Percentiles rank a stretch among this genome's conserved stretches.
Evolutionary conservation across 2,888 invertebrate genomes (phyloP).

Genomic region (Caradrina kadenii): DNA sequence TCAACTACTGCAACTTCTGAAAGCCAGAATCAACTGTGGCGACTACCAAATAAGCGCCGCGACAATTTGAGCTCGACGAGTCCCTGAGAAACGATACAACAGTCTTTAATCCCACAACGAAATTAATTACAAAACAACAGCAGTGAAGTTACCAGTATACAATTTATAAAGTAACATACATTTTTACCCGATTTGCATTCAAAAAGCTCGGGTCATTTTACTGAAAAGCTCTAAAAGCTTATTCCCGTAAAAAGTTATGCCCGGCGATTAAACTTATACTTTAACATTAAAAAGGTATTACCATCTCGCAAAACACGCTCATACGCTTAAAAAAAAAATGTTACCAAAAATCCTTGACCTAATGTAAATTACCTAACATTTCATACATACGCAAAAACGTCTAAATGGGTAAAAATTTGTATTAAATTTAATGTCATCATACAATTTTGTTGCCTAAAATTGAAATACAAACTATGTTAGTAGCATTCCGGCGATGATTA

Average conservation of each 20-base stretch:
- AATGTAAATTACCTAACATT: conserved; percentile 21
- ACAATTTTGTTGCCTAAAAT: conserved; percentile 81
- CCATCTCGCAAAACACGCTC: not conserved
- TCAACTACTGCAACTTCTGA: no score
- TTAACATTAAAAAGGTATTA: conserved; percentile 19
- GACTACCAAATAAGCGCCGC: no score
- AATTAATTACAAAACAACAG: no score
- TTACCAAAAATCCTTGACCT: not conserved
- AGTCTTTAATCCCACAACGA: no score
- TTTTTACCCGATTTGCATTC: not conserved
- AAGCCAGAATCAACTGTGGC: no score
- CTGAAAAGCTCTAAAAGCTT: conserved; percentile 23
- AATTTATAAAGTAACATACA: not conserved
- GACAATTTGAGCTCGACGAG: no score
- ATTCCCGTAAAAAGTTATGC: conserved; percentile 23
- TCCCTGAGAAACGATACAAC: no score
- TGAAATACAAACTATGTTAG: conserved; percentile 87
- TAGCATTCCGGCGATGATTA: conserved; percentile 77
- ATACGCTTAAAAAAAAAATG: not conserved
- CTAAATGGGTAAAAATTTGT: conserved; percentile 45
- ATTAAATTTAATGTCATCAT: conserved; percentile 60
- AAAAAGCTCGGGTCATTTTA: conserved; percentile 3
- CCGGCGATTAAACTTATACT: conserved; percentile 30
- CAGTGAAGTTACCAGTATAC: not conserved
- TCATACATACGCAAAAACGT: conserved; percentile 16